Base-by-base conservation (phyloP, 2,888 invertebrate species). In the Macropis europaea region DNA sequence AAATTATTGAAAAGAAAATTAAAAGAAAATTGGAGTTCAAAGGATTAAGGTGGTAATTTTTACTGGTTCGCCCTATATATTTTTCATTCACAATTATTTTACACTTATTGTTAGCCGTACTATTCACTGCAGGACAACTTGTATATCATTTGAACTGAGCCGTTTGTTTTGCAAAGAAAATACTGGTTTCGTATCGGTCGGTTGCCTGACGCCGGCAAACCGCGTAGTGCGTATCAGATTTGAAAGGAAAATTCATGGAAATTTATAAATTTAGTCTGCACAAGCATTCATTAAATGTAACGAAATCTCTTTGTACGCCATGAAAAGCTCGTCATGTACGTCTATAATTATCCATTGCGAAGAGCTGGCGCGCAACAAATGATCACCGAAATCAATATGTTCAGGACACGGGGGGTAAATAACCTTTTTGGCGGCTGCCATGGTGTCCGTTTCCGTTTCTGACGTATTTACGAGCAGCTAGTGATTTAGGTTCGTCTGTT, bases 381-480 rank as follows among this genome's bases (percentile, higher is more conserved):
- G 26, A 40, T 53, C 48, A 15, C 5, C 38, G 47, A 60, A 50
- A 67, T 67, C 60, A 32, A 67, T 67, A 67, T 40, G 54, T 24
- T 40, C 43, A 6, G 22, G 6, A 26, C 30, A 43, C 61, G 45
- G 34, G 54, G 63, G 61, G 64, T 66, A 74, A 77, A 69, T 71
- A 66, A 77, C 71, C 68, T 68, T 34, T 50, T 54, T 52, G 47
- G 59, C 40, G 59, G 59, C 50, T 62, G 52, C 17, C 38, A 34
- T 13, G 47, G 53, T 64, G 60, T 72, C 45, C 60, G 47, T 66
- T 61, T 71, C 15, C 59, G 34, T 48, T 48, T 34, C 43, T 54
- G 68, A 67, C 61, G 52, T 74, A 73, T 73, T 76, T 76, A 76
- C 66, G 73, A 68, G 47, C 56, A 13, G 9, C 30, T 17, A 0